phyloP scores from a whole-genome alignment of 2,113 vertebrate species.

The Glaucomys volans region DNA sequence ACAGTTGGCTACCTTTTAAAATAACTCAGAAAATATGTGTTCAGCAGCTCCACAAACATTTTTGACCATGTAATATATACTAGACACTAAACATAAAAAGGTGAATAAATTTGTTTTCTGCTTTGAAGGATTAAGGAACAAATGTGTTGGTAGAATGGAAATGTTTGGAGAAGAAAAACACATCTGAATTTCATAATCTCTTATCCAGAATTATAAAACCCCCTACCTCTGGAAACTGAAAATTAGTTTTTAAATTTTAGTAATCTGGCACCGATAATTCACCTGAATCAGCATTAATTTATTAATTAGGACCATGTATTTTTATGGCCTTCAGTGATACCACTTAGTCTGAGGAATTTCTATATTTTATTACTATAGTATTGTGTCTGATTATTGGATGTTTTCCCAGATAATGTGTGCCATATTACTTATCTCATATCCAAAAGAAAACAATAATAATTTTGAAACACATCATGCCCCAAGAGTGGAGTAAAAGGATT shows the following conservation, averaged over 20 bases:
- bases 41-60: background rate
- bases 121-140: background rate
- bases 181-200: background rate
- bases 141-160: background rate
- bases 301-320: background rate
- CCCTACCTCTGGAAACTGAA: background rate
- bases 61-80: background rate
- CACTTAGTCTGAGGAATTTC: background rate
- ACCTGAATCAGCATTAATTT: background rate
- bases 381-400: background rate
- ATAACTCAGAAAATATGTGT: background rate
- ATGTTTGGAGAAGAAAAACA: background rate
- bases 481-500: background rate
- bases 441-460: background rate
- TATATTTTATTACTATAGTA: background rate
- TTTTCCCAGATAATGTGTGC: background rate
- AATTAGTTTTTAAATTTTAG: slow-evolving; percentile 17
- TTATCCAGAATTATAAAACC: background rate
- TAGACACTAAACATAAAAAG: background rate
- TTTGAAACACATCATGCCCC: background rate
- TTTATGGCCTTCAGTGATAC: background rate
- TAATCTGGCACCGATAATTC: background rate
- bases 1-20: background rate
- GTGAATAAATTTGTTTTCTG: background rate
- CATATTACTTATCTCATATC: background rate